Conservation (phyloP, 64 coral and sea anemone species). For the Pocillopora verrucosa region DNA sequence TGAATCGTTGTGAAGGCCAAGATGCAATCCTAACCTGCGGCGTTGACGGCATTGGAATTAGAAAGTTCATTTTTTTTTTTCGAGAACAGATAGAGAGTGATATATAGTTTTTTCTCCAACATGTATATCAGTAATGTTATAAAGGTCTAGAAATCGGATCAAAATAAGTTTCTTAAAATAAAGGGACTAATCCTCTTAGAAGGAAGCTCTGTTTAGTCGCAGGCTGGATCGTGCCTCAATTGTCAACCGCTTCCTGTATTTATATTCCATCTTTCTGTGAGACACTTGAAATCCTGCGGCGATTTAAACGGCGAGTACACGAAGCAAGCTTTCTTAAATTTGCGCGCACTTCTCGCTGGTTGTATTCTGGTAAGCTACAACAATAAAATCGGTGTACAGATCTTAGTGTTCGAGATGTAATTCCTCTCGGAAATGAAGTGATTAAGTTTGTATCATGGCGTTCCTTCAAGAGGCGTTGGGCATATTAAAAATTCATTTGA, state of each 20-base stretch:
- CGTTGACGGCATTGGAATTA: too few relatives aligned
- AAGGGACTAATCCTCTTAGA: slow-evolving; percentile 35
- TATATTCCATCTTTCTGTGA: slow-evolving; percentile 44
- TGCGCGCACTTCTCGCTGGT: background rate
- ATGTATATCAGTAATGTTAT: background rate
- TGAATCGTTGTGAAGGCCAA: too few relatives aligned
- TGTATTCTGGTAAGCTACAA: background rate
- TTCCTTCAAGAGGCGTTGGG: background rate
- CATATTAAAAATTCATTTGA: background rate
- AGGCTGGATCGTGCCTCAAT: slow-evolving; percentile 14
- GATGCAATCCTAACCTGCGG: too few relatives aligned
- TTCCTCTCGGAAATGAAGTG: background rate
- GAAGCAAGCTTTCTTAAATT: background rate
- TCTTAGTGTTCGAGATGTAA: background rate
- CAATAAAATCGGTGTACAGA: background rate
- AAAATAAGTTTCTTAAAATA: slow-evolving; percentile 47
- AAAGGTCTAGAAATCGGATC: slow-evolving; percentile 9
- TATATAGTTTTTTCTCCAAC: background rate
- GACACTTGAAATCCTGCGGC: slow-evolving; percentile 49
- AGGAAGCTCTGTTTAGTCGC: background rate
- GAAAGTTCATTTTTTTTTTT: too few relatives aligned
- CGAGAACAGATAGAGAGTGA: background rate
- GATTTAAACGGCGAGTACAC: slow-evolving; percentile 47
- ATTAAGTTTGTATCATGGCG: background rate
- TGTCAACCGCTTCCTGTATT: slow-evolving; percentile 51